Conservation (phyloP, 2,113 vertebrate genomes). For the Eulemur rufifrons region DNA sequence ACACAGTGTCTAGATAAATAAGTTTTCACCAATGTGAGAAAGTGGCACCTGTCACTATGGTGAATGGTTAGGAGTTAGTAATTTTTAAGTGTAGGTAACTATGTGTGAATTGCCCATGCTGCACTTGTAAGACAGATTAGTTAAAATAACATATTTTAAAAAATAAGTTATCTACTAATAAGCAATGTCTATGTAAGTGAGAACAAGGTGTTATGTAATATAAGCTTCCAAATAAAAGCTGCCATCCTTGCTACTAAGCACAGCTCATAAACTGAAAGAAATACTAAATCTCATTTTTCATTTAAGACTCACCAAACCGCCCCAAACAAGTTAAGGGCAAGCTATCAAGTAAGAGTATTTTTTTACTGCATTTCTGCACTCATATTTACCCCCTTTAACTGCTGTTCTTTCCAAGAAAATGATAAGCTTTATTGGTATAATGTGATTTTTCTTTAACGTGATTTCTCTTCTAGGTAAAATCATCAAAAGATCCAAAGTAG, state of each 20-base stretch:
- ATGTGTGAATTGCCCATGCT: neutral
- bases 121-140: neutral
- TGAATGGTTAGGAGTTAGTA: neutral
- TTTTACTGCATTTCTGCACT: neutral
- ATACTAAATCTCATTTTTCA: neutral
- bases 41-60: neutral
- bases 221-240: neutral
- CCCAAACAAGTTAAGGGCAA: neutral
- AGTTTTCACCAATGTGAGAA: neutral
- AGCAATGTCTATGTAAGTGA: neutral
- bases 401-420: neutral
- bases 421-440: slow-evolving; percentile 18
- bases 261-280: neutral
- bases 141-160: slow-evolving; percentile 24
- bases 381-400: neutral
- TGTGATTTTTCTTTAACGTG: neutral
- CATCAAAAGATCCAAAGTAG: neutral
- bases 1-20: neutral
- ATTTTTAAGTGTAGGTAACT: neutral
- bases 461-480: slow-evolving; percentile 21
- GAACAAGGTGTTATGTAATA: neutral
- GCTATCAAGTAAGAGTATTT: neutral
- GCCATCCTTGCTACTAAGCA: neutral
- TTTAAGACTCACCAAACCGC: neutral
- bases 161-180: neutral